Evolutionary conservation across 2,888 invertebrate species (phyloP), one percentile per base, ranked within the genome.

Genomic region (Pollenia angustigena): DNA sequence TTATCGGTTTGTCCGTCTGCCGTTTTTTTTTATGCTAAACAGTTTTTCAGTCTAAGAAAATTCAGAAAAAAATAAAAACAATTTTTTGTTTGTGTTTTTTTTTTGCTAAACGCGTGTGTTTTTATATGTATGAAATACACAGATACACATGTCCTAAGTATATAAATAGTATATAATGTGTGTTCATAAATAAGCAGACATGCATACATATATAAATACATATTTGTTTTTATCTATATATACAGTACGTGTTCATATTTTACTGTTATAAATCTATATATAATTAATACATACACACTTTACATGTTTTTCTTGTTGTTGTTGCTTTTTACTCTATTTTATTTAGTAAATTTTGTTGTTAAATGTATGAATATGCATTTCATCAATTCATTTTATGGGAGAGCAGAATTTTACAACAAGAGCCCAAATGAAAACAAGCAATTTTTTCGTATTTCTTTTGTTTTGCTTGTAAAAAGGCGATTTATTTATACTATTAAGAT

Each of bases 331-430:
- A 54, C 50, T 18, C 12, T 69, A 1, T 12, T 11, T 14, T 44
- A n/a, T n/a, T n/a, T n/a, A n/a, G n/a, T n/a, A 48, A 3, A 32
- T 32, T 80, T 0, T 46, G 23, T 18, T 46, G 16, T 71, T 52
- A 16, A 68, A 52, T 74, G 56, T 68, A 84, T 87, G 84, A 81
- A 84, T 87, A 84, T 84, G 84, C 87, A 87, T 78, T 87, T 81
- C 40, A 40, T 74, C 48, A 81, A 78, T 74, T 68, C 78, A 50
- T 74, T 69, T 56, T 68, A 66, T 58, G 58, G 87, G 87, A 56
- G 81, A 52, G 48, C 87, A 84, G 84, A 60, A 84, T 66, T 58
- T 62, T 58, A 69, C 71, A 81, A 66, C 71, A 62, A 62, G 62
- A 76, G 10, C 9, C 14, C n/a, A 44, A 52, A 54, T 8, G 11